These are phyloP conservation scores for Cichlasoma orientale DNA, from an alignment of 2,797 vertebrate genomes.

Conservation along the genomic window DNA sequence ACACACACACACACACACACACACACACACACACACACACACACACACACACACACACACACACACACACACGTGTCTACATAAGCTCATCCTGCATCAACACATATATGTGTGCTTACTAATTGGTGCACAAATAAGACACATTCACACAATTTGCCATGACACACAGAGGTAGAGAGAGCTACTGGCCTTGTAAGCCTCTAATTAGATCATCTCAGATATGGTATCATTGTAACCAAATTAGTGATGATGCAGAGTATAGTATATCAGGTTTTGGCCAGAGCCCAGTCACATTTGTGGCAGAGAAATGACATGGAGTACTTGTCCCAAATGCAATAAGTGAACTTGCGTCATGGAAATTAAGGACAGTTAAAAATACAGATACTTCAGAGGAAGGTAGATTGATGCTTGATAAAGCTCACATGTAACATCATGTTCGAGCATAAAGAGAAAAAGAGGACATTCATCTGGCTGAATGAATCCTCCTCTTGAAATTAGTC, in stretches of 20 bases:
- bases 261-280: constrained; percentile 71
- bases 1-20: too few species aligned
- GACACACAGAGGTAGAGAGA: constrained; percentile 28
- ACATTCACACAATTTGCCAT: constrained; percentile 35
- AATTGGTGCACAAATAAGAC: constrained; percentile 49
- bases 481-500: neutral
- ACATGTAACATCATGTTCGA: constrained; percentile 17
- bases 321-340: constrained; percentile 74
- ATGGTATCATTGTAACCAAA: constrained; percentile 72
- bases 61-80: constrained; percentile 8
- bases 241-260: constrained; percentile 72
- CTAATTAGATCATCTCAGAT: constrained; percentile 74
- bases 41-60: constrained; percentile 4
- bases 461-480: constrained; percentile 4
- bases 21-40: too few species aligned
- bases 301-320: constrained; percentile 68
- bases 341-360: constrained; percentile 69
- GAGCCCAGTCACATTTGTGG: constrained; percentile 74
- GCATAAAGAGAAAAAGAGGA: neutral
- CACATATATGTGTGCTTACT: constrained; percentile 28
- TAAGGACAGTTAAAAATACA: constrained; percentile 59
- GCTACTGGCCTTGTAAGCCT: constrained; percentile 45
- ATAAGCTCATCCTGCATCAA: constrained; percentile 16
- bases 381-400: constrained; percentile 36
- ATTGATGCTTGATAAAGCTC: constrained; percentile 21